Evolutionary conservation across 2,113 vertebrate species (phyloP).

Genomic region (Oryzias woworae): DNA sequence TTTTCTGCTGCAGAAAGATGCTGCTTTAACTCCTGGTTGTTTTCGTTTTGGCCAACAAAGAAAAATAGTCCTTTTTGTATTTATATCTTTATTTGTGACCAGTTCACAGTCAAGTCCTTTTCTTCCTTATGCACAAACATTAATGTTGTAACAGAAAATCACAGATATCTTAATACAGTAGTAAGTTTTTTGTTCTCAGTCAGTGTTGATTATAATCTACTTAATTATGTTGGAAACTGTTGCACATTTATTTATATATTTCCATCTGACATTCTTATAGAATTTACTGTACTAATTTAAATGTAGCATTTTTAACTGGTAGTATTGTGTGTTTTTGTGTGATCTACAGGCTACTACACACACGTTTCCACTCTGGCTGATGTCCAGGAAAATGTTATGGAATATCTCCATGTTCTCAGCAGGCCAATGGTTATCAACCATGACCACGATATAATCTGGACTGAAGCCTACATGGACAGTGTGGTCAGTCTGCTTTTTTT

Average conservation of each 20-base stretch:
- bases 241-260: no score
- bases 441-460: conserved; percentile 96
- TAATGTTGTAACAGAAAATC: no score
- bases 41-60: conserved; percentile 14
- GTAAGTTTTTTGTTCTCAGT: no score
- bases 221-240: no score
- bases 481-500: conserved; percentile 78
- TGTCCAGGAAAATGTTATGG: conserved; percentile 96
- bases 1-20: no score
- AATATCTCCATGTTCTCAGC: conserved; percentile 95
- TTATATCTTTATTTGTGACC: neutral
- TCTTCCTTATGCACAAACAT: no score
- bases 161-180: no score
- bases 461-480: conserved; percentile 95
- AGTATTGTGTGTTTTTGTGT: conserved; percentile 12
- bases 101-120: no score
- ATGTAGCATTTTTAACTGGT: no score
- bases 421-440: conserved; percentile 98
- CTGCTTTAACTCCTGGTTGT: conserved; percentile 27
- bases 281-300: no score
- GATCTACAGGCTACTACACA: conserved; percentile 89
- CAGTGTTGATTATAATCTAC: no score
- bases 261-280: no score
- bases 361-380: conserved; percentile 94
- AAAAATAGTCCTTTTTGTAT: conserved; percentile 12